phyloP scores from a whole-genome alignment of 2,113 vertebrate species.

The Bos javanicus region DNA sequence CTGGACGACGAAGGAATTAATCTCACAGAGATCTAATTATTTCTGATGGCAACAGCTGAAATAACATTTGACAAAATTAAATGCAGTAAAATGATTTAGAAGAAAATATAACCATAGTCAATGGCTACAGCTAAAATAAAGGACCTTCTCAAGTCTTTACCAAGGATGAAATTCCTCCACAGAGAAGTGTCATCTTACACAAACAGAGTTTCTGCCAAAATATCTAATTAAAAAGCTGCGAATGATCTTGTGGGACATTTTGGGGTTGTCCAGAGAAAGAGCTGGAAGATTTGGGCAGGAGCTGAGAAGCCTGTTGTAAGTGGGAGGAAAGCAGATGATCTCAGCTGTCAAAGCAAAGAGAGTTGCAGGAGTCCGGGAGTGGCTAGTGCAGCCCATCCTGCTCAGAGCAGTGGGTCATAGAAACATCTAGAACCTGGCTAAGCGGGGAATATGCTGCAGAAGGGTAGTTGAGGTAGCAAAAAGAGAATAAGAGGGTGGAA shows the following conservation, averaged over 20 bases:
- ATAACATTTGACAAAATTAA: constrained; percentile 43
- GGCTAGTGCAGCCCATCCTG: background rate
- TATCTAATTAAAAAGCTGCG: background rate
- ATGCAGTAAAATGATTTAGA: constrained; percentile 1
- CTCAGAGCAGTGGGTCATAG: background rate
- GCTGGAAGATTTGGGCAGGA: background rate
- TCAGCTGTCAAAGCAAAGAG: background rate
- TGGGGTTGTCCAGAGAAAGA: background rate
- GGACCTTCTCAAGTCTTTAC: background rate
- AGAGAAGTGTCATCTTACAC: background rate
- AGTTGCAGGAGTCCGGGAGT: background rate
- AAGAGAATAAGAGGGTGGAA: background rate
- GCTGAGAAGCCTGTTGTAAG: background rate
- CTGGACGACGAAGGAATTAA: constrained; percentile 22
- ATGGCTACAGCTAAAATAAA: background rate
- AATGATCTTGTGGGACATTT: background rate
- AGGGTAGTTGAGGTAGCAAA: background rate
- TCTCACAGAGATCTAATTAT: background rate
- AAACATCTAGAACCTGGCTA: background rate
- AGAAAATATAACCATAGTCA: background rate
- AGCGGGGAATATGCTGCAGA: background rate
- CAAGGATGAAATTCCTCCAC: background rate
- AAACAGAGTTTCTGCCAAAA: background rate
- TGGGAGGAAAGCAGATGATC: background rate
- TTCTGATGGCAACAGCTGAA: constrained; percentile 33